Percentiles rank a stretch among this genome's conserved stretches.
Evolutionary conservation across 1,140 invertebrate genomes (phyloP).

Genomic region (Cyclina sinensis): DNA sequence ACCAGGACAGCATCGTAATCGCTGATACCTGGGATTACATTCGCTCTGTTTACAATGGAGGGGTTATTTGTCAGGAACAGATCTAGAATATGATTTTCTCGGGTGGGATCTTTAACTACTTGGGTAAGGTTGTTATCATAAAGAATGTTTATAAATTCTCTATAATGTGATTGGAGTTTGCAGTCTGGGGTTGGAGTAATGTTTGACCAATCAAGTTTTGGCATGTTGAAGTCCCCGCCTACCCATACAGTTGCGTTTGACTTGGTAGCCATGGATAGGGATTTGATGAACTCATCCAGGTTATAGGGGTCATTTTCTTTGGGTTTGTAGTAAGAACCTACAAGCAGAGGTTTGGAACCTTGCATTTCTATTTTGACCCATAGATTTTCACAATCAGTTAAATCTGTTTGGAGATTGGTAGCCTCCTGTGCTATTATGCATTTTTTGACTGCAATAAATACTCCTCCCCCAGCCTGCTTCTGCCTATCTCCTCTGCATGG

Average conservation of each 20-base stretch:
- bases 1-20: constrained; percentile 24
- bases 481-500: constrained; percentile 13
- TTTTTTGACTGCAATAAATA: constrained; percentile 47
- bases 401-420: constrained; percentile 4
- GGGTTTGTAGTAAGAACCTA: constrained; percentile 36
- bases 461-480: constrained; percentile 9
- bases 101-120: constrained; percentile 8
- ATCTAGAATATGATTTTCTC: constrained; percentile 35
- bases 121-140: constrained; percentile 40
- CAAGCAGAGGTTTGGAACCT: constrained; percentile 34
- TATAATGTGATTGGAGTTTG: no score
- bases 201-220: constrained; percentile 29
- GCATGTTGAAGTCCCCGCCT: constrained; percentile 40
- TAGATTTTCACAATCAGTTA: constrained; percentile 42
- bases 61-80: no score
- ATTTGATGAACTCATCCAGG: constrained; percentile 20
- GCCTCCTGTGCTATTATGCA: constrained; percentile 36
- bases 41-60: constrained; percentile 19
- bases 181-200: constrained; percentile 27
- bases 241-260: constrained; percentile 13
- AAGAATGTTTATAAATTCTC: no score
- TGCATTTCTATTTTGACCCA: constrained; percentile 46
- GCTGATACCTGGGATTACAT: constrained; percentile 26
- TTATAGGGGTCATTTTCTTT: constrained; percentile 29
- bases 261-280: constrained; percentile 21